Evolutionary conservation across 1,140 invertebrate genomes (phyloP).

Genomic region (Phocides pigmalion): DNA sequence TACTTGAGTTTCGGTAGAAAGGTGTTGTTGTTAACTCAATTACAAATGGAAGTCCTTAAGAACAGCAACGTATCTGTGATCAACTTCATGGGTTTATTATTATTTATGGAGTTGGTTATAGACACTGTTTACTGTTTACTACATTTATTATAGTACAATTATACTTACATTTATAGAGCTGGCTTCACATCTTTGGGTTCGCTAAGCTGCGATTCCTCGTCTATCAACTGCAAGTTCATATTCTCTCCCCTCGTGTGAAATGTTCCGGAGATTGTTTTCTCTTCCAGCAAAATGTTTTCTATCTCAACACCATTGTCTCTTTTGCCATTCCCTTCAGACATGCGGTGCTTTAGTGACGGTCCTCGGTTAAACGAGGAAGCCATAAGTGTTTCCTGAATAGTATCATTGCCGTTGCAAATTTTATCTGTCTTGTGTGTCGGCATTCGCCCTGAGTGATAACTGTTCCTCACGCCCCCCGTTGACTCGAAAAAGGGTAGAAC

Average conservation of each 20-base stretch:
- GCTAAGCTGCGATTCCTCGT: conserved; percentile 68
- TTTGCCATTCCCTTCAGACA: conserved; percentile 61
- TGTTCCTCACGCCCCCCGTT: conserved; percentile 71
- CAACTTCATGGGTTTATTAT: too few relatives aligned
- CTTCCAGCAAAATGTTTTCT: conserved; percentile 72
- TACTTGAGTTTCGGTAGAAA: too few relatives aligned
- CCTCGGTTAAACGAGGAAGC: conserved; percentile 71
- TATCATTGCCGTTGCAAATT: conserved; percentile 76
- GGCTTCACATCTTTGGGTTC: conserved; percentile 55
- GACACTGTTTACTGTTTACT: too few relatives aligned
- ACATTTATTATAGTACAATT: too few relatives aligned
- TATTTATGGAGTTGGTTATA: too few relatives aligned
- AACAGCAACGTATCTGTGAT: too few relatives aligned
- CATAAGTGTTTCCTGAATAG: conserved; percentile 72
- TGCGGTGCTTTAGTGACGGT: conserved; percentile 70
- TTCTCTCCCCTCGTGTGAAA: conserved; percentile 67
- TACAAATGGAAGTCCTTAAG: too few relatives aligned
- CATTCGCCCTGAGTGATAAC: conserved; percentile 73
- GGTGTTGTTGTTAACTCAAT: too few relatives aligned
- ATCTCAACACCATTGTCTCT: conserved; percentile 67
- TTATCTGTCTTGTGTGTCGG: conserved; percentile 71
- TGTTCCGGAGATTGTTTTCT: conserved; percentile 63
- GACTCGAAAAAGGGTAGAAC: conserved; percentile 90
- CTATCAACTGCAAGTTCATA: conserved; percentile 70
- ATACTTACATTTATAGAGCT: conserved; percentile 65